Evolutionary conservation across 2,113 vertebrate genomes (phyloP).

Genomic region (Vulpes ferrilata): DNA sequence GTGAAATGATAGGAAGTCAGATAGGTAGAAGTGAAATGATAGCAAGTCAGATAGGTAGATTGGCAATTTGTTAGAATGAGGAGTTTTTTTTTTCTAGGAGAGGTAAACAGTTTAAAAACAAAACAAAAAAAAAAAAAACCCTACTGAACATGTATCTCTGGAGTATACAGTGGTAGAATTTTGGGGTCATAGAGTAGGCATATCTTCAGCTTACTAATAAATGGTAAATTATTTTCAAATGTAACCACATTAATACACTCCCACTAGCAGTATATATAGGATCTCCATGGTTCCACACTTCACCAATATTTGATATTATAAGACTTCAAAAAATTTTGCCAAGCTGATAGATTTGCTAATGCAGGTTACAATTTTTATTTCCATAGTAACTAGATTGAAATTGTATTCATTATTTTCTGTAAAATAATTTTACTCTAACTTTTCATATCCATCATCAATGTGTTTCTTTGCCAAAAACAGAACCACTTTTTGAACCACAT

Average conservation of each 20-base stretch:
- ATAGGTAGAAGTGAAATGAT: neutral
- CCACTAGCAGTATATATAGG: neutral
- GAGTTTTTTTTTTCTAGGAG: neutral
- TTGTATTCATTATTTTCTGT: neutral
- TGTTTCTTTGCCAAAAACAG: neutral
- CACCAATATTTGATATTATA: neutral
- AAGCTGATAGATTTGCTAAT: neutral
- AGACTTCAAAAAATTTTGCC: neutral
- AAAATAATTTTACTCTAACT: neutral
- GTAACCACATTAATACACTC: neutral
- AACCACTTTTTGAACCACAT: neutral
- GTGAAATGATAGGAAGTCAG: neutral
- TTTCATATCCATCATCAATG: neutral
- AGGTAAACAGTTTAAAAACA: neutral
- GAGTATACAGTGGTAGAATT: neutral
- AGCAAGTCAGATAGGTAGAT: neutral
- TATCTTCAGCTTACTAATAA: conserved; percentile 1
- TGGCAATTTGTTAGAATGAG: neutral
- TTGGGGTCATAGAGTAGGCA: neutral
- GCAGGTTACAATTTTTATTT: conserved; percentile 12
- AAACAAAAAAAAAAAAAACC: neutral
- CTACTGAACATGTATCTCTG: neutral
- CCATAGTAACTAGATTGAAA: neutral
- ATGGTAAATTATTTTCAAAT: conserved; percentile 41
- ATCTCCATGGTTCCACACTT: neutral